Base-by-base conservation (phyloP, 2,797 vertebrate species). In the Gallinago solitaria region DNA sequence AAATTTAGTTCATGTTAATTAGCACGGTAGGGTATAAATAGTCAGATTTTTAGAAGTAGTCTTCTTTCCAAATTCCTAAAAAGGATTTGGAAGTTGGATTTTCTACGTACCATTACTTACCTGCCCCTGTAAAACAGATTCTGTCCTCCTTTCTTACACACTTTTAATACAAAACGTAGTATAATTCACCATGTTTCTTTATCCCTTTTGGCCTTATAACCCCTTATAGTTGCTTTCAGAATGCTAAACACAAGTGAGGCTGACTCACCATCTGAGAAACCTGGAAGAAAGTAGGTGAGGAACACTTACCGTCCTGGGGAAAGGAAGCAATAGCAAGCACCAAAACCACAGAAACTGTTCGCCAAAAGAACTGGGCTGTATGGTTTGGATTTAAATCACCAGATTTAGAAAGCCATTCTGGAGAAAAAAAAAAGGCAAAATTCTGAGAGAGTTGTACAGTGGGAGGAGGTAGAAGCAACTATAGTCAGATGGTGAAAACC, bases 331-430 rank as follows among this genome's bases (percentile, higher is more conserved):
- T 17, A 67, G 9, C 19, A 64, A 61, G 32, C 64, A 90, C 47
- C n/a, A 65, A 12, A 20, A 68, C 6, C 43, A 64, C 10, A 33
- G 50, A 51, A 47, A 12, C 0, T 1, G 13, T 43, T 59, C 0
- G 4, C 63, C 35, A 51, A 21, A 75, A 35, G 63, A 59, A 63
- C 57, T 1, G 3, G n/a, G 61, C 24, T 30, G 27, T 12, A 25
- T 54, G 54, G 9, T 23, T 74, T 68, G 68, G 37, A 37, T 71
- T 63, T 68, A 57, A 83, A 87, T 30, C 12, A 57, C 6, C 27
- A 37, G 45, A 18, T 57, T 89, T 48, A 70, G 19, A 81, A 45
- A 64, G 16, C 15, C 28, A 30, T 54, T 54, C 27, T 33, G 25
- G 4, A 28, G 10, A 3, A 10, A 16, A 25, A 37, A 41, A 32